These are phyloP conservation scores for Amphibalanus amphitrite DNA, from an alignment of 1,140 invertebrate species.

Conservation along the genomic window DNA sequence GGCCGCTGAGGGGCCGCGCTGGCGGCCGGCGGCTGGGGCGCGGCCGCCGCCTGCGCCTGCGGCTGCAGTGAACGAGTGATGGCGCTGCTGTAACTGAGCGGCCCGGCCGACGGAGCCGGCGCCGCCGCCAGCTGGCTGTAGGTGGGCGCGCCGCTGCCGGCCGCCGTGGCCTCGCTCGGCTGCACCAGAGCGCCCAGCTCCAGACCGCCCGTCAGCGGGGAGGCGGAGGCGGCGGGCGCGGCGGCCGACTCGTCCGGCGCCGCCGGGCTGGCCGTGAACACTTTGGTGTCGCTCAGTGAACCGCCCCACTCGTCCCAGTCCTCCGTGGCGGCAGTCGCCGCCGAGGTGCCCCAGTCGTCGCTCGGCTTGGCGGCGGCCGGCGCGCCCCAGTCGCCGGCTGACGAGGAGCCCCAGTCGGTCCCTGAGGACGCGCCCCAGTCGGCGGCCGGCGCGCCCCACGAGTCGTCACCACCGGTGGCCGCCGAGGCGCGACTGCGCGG, in stretches of 20 bases:
- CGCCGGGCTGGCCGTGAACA: slow-evolving; percentile 55
- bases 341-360: slow-evolving; percentile 26
- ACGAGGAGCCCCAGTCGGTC: slow-evolving; percentile 24
- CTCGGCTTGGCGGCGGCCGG: slow-evolving; percentile 29
- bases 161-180: not conserved
- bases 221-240: not conserved
- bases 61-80: not conserved
- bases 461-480: slow-evolving; percentile 33
- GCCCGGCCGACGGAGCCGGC: too few relatives aligned
- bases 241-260: slow-evolving; percentile 18
- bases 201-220: not conserved
- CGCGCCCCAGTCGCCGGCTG: not conserved
- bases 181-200: not conserved
- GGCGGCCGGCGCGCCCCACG: slow-evolving; percentile 39
- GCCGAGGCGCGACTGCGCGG: not conserved
- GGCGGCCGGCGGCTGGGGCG: not conserved
- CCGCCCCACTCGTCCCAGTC: slow-evolving; percentile 92
- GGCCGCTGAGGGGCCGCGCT: not conserved
- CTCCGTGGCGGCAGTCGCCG: slow-evolving; percentile 37
- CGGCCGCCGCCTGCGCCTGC: not conserved
- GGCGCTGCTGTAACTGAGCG: not conserved
- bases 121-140: not conserved
- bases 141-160: not conserved
- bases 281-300: slow-evolving; percentile 81
- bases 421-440: too few relatives aligned